phyloP scores from a whole-genome alignment of 2,797 vertebrate species.

The Calcarius lapponicus region DNA sequence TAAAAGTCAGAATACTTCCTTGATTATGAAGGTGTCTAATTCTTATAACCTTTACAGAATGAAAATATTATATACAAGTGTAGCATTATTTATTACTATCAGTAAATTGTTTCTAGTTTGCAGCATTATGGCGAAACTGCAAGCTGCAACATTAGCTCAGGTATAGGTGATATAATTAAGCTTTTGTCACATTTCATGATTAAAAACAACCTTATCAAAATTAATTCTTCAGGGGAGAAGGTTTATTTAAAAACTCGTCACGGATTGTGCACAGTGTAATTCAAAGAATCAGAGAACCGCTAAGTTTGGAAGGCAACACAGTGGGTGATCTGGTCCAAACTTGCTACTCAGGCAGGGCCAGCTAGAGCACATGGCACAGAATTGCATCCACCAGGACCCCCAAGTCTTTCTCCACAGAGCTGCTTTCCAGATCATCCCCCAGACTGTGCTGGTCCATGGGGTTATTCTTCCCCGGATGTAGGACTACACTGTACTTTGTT shows the following conservation, averaged over 20 bases:
- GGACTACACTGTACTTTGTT: neutral
- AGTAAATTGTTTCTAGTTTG: neutral
- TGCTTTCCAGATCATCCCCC: neutral
- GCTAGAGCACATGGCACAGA: neutral
- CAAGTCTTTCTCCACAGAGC: neutral
- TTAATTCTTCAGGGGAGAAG: slow-evolving; percentile 47
- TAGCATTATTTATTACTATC: neutral
- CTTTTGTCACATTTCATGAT: slow-evolving; percentile 47
- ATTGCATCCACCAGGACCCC: neutral
- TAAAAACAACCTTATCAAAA: slow-evolving; percentile 56
- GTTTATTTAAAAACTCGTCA: slow-evolving; percentile 65
- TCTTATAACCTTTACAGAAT: neutral
- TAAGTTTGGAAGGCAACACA: neutral
- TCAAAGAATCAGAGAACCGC: neutral
- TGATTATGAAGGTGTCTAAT: neutral
- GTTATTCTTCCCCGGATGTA: neutral
- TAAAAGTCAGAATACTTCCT: neutral
- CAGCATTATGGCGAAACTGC: neutral
- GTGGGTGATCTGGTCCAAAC: no score
- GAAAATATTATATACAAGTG: neutral
- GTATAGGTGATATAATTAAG: slow-evolving; percentile 42
- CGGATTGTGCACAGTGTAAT: slow-evolving; percentile 61
- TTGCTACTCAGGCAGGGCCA: neutral
- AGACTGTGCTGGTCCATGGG: neutral
- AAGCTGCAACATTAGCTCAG: neutral